These are phyloP conservation scores for Aphaenogaster floridana DNA, from an alignment of 1,140 invertebrate genomes.

Conservation along the genomic window DNA sequence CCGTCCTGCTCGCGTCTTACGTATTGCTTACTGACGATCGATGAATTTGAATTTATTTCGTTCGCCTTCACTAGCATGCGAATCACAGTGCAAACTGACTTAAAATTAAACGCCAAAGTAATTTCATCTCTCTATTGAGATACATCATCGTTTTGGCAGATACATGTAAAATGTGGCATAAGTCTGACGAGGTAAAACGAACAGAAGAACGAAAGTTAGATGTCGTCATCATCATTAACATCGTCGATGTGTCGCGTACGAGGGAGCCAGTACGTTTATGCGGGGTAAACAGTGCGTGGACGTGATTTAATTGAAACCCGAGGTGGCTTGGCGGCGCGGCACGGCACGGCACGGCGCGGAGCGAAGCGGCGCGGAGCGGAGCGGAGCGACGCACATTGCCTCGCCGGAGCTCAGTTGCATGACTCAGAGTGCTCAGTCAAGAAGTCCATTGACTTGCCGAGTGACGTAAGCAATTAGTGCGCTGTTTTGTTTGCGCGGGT, in stretches of 20 bases:
- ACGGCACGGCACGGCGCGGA: conserved; percentile 19
- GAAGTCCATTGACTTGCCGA: conserved; percentile 83
- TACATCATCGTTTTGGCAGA: neutral
- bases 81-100: neutral
- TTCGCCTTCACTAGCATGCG: neutral
- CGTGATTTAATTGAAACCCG: conserved; percentile 80
- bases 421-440: conserved; percentile 79
- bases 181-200: conserved; percentile 12
- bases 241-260: conserved; percentile 47
- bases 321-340: conserved; percentile 57
- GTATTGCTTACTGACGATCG: conserved; percentile 36
- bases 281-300: conserved; percentile 80
- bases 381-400: conserved; percentile 43
- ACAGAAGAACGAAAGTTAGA: neutral
- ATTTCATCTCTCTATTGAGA: neutral
- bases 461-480: conserved; percentile 86
- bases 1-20: conserved; percentile 32
- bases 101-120: neutral
- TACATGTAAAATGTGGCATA: neutral
- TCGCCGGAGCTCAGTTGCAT: conserved; percentile 71
- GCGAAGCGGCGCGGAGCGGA: conserved; percentile 19
- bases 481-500: conserved; percentile 85
- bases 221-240: conserved; percentile 65
- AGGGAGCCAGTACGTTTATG: conserved; percentile 74
- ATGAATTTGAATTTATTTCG: conserved; percentile 34